A percentile compares a stretch with the other conserved stretches of the same genome.
Evolutionary conservation across 2,113 vertebrate species (phyloP).

Genomic region (Tragelaphus scriptus): DNA sequence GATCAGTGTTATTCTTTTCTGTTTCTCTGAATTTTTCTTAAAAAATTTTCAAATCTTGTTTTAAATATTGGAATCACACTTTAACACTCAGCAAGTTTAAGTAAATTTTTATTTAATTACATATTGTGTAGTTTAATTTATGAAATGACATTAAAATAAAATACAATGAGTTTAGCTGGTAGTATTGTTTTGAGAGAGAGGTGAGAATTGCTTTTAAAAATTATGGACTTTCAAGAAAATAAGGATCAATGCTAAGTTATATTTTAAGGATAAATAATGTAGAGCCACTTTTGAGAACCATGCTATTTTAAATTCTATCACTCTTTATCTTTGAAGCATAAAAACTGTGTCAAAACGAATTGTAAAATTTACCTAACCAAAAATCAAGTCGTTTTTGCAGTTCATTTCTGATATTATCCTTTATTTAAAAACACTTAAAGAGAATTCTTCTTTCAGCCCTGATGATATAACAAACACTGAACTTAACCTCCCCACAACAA

Average conservation of each 20-base stretch:
- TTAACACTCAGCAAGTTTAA: background rate
- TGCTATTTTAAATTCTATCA: background rate
- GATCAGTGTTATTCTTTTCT: background rate
- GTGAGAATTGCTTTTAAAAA: background rate
- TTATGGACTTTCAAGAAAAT: background rate
- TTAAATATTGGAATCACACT: background rate
- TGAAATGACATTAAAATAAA: background rate
- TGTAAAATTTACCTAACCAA: constrained; percentile 5
- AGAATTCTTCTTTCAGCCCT: background rate
- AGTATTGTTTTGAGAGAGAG: background rate
- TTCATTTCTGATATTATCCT: background rate
- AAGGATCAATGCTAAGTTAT: background rate
- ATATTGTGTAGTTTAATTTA: background rate
- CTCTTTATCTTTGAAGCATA: background rate
- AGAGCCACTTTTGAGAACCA: background rate
- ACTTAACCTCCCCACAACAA: background rate
- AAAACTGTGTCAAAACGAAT: background rate
- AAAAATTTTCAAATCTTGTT: background rate
- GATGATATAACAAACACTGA: background rate
- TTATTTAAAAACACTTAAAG: background rate
- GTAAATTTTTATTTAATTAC: background rate
- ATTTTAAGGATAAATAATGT: background rate
- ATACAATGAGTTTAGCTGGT: background rate
- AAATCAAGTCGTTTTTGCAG: background rate
- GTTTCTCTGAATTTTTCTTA: background rate